Percentiles rank a stretch among this genome's conserved stretches.
Evolutionary conservation across 2,113 vertebrate species (phyloP).

Genomic region (Mus spicilegus): DNA sequence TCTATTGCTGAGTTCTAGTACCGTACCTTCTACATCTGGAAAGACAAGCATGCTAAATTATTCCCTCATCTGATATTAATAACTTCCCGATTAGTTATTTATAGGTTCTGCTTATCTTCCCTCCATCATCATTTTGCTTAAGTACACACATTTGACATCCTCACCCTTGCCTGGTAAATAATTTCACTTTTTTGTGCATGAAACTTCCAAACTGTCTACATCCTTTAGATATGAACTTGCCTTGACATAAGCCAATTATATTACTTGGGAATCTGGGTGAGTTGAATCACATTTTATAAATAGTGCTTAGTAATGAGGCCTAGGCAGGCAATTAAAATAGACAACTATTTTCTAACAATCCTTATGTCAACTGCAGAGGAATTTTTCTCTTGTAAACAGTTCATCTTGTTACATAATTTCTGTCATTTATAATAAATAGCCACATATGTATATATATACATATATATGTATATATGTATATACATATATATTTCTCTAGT

Average conservation of each 20-base stretch:
- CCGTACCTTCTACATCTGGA: background rate
- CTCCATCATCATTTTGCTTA: background rate
- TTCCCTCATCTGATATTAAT: conserved; percentile 35
- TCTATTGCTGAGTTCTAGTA: conserved; percentile 50
- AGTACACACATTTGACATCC: background rate
- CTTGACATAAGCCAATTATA: background rate
- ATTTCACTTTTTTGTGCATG: conserved; percentile 13
- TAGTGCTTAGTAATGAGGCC: background rate
- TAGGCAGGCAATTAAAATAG: background rate
- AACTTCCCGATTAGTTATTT: conserved; percentile 35
- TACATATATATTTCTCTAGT: background rate
- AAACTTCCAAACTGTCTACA: conserved; percentile 21
- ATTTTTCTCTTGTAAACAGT: background rate
- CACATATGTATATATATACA: background rate
- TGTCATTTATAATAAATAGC: conserved; percentile 13
- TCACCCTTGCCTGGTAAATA: background rate
- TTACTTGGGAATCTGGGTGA: background rate
- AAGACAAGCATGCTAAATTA: background rate
- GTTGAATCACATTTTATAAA: background rate
- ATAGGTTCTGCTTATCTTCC: background rate
- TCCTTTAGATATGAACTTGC: background rate
- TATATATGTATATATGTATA: background rate
- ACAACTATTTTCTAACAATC: background rate
- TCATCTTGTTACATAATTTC: conserved; percentile 34
- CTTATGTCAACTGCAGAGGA: background rate